Base-by-base conservation (phyloP, 2,113 vertebrate species). In the Dryoscopus gambensis region DNA sequence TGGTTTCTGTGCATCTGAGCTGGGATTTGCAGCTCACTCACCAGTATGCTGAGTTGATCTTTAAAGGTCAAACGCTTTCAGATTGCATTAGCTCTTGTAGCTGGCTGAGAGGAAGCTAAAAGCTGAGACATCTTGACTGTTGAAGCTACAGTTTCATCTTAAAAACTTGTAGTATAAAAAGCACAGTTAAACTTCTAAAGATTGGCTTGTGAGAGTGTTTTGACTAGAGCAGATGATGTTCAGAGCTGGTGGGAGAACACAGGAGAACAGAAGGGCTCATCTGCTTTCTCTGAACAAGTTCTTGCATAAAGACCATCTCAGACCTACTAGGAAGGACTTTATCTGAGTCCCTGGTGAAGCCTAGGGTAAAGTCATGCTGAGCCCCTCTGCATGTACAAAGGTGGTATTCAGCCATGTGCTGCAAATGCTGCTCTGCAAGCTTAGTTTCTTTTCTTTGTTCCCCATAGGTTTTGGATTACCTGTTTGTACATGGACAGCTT, bases 401-500 rank as follows among this genome's bases (percentile, higher is more conserved):
- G 13, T 46, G 25, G 13, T 42, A 12, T 46, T 67, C 20, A 50
- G 4, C n/a, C 3, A 1, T 0, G 0, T 11, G 16, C 68, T 70
- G 39, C 14, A 4, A 42, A 47, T 79, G 67, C 64, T 28, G 8
- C 8, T 57, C 44, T 65, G 23, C 63, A 74, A 49, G 20, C 49
- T 68, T 55, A 24, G 27, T 31, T 86, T 46, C 18, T 95, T 67
- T 63, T 70, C 68, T 63, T 73, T 31, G 4, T 68, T 86, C 30
- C 52, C 30, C 28, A 6, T 53, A 97, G 98, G 98, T 99, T 96
- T 98, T 99, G 93, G 99, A 99, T 95, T 99, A 99, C 97, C 98
- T 99, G 90, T 99, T 99, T 97, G 97, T 98, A 91, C 98, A 99
- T 5, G 98, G 98, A 74, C 99, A 99, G 91, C 98, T 99, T 90